Evolutionary conservation across 2,888 invertebrate species (phyloP), one percentile per base, ranked within the genome.

Genomic region (Nephrotoma flavescens): DNA sequence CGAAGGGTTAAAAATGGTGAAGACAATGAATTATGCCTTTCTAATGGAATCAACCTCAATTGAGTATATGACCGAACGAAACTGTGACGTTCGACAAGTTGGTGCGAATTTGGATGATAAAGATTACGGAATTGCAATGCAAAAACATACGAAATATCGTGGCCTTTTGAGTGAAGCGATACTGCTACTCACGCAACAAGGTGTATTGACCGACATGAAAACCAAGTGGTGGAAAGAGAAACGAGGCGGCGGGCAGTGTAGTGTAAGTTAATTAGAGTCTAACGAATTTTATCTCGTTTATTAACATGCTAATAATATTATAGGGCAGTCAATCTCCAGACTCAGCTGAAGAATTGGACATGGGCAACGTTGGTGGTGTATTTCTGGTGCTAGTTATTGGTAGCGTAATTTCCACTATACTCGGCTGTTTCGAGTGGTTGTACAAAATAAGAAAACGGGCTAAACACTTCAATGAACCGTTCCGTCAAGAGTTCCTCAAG

Each of bases 161-260:
- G 95, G 96, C 89, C 93, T 93, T 41, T 92, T 98, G 87, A 97
- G 96, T 90, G 94, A 95, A 89, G 96, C 96, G 83, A 94, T 98
- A 87, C 92, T 98, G 87, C 95, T 95, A 90, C 92, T 98, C 87
- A 97, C 98, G 92, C 98, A 98, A 92, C 94, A 94, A 87, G 97
- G 97, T 41, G 93, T 93, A 88, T 93, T 98, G 87, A 94, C 94
- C 19, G 93, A 93, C 88, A 93, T 98, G 92, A 97, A 97, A 92
- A 94, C 95, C 87, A 95, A 95, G 90, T 98, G 98, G 98, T 98
- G 98, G 98, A 95, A 96, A 90, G 95, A 96, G 91, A 95, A 95
- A 91, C 93, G 95, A 88, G 96, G 95, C 15, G 95, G 95, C 57
- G 95, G 95, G 87, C 94, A 94, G 71, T 96, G 95, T 90, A 92